Conservation (phyloP, 2,888 invertebrate genomes). For the Ichneumon xanthorius region DNA sequence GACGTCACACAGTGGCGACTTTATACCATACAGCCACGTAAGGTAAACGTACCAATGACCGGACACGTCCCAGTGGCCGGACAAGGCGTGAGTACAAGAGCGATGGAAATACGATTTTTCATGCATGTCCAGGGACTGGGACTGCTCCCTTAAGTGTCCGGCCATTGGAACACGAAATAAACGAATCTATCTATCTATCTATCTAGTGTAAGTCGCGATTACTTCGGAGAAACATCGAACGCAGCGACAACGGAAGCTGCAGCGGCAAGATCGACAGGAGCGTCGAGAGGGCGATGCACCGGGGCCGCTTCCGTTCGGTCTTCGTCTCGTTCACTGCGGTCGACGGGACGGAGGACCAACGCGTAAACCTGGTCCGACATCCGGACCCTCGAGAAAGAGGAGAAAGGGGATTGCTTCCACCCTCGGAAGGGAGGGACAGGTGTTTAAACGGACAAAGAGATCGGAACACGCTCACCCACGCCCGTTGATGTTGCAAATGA, state of each 20-base stretch:
- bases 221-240: no score
- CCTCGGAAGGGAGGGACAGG: constrained; percentile 54
- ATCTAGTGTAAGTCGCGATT: background rate
- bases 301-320: constrained; percentile 64
- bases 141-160: no score
- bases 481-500: background rate
- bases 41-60: no score
- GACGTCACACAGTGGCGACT: no score
- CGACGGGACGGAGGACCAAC: constrained; percentile 5
- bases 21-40: no score
- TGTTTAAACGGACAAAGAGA: constrained; percentile 64
- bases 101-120: no score
- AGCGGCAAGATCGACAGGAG: constrained; percentile 4
- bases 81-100: no score
- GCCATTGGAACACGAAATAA: no score
- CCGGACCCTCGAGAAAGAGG: constrained; percentile 27
- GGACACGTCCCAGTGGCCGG: no score
- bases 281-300: constrained; percentile 60
- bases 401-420: constrained; percentile 51
- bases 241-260: no score
- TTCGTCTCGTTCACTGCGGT: constrained; percentile 32
- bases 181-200: no score
- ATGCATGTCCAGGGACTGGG: no score
- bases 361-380: constrained; percentile 61
- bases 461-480: constrained; percentile 39